Base-by-base conservation (phyloP, 1,140 invertebrate species). In the Leptinotarsa undecemlineata region DNA sequence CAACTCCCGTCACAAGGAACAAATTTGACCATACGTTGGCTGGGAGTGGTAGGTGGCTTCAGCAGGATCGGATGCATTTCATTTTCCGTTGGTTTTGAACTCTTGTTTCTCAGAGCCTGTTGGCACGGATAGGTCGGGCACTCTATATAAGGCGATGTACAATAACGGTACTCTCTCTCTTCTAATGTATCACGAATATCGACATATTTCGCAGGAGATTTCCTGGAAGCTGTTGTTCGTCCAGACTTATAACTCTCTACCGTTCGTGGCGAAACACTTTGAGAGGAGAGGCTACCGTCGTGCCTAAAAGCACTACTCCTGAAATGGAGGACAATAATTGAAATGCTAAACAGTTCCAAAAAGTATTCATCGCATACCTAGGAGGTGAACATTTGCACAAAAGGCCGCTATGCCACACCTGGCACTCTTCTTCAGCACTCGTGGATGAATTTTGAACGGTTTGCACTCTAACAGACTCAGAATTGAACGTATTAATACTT, bases 401-500 rank as follows among this genome's bases (percentile, higher is more conserved):
- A 42, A 11, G 33, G 33, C 33, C 33, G 33, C 33, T 42, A 42
- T 19, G 51, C 51, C 51, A 57, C 4, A 57, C 51, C n/a, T 15
- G 20, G 14, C 63, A 33, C 20, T 64, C 20, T 23, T 64, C 26
- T 20, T 64, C 63, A 15, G 63, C 17, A 64, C 63, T 64, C 4
- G 63, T 19, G 14, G 14, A 64, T 19, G 63, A 21, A n/a, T 20
- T 64, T 11, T 70, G 47, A 8, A 15, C 20, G 48, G 48, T 57
- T 26, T 70, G 68, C 33, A 70, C 68, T 48, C 68, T 21, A 11
- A 26, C 20, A 4, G 68, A 19, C 47, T 70, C 68, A 17, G n/a
- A 48, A 14, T 70, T 57, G 17, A 70, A 21, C 3, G 68, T 70
- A 70, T 70, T 70, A 23, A 70, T 19, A n/a, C 51, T 57, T 20